Conservation (phyloP, 2,888 invertebrate species). For the Ophraella communa region DNA sequence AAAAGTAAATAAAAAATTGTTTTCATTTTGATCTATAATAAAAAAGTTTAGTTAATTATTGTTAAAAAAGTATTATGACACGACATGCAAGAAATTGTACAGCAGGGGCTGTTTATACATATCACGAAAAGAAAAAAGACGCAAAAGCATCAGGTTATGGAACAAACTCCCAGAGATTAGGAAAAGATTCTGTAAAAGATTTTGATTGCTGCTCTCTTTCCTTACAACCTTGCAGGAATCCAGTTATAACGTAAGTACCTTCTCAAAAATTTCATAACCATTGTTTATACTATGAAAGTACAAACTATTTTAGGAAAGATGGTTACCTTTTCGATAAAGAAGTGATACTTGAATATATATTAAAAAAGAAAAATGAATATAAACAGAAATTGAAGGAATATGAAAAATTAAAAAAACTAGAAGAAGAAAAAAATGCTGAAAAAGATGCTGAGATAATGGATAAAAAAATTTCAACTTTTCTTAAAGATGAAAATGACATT, state of each 20-base stretch:
- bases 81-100: constrained; percentile 98
- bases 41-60: too few relatives aligned
- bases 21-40: too few relatives aligned
- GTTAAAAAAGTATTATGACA: constrained; percentile 69
- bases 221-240: constrained; percentile 93
- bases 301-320: constrained; percentile 64
- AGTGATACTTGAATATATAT: constrained; percentile 92
- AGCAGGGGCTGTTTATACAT: constrained; percentile 97
- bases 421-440: constrained; percentile 74
- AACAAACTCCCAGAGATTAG: constrained; percentile 82
- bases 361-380: constrained; percentile 92
- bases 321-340: constrained; percentile 97
- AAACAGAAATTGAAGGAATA: constrained; percentile 89
- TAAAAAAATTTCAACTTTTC: constrained; percentile 77
- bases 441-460: constrained; percentile 73
- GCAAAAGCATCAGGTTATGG: constrained; percentile 94
- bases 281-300: not conserved
- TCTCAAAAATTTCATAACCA: too few relatives aligned
- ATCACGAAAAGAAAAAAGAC: constrained; percentile 97
- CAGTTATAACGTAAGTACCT: constrained; percentile 78
- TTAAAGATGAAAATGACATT: constrained; percentile 83
- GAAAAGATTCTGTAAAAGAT: constrained; percentile 93
- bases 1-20: too few relatives aligned
- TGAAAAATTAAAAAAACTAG: constrained; percentile 83
- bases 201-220: constrained; percentile 98